A percentile compares a stretch with the other conserved stretches of the same genome.
phyloP scores from a whole-genome alignment of 2,888 invertebrate species.

The Pollenia griseotomentosa region DNA sequence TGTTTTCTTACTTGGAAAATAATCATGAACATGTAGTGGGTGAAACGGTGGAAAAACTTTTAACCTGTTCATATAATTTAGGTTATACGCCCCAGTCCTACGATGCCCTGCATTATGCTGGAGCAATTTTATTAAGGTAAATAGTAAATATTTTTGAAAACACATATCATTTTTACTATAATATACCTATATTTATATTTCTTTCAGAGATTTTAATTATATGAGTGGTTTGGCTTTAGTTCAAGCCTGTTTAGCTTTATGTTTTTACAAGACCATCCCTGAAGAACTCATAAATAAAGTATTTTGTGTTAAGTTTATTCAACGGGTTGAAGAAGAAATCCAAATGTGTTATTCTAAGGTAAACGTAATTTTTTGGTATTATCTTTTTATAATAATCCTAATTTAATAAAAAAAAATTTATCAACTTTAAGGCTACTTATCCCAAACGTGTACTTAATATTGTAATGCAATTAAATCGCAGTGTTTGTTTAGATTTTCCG shows the following conservation, averaged over 20 bases:
- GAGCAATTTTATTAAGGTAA: slow-evolving; percentile 84
- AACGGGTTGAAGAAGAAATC: slow-evolving; percentile 86
- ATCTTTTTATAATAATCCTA: not conserved
- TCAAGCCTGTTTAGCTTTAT: slow-evolving; percentile 85
- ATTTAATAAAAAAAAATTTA: not conserved
- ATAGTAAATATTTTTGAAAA: not conserved
- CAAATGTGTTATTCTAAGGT: slow-evolving; percentile 86
- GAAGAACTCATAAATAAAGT: slow-evolving; percentile 85
- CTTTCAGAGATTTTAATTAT: slow-evolving; percentile 85
- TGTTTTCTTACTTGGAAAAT: slow-evolving; percentile 84
- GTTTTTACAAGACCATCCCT: slow-evolving; percentile 85
- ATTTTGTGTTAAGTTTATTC: slow-evolving; percentile 87
- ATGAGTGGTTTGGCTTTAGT: slow-evolving; percentile 85
- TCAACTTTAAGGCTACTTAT: slow-evolving; percentile 85
- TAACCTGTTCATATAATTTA: slow-evolving; percentile 85
- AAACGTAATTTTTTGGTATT: slow-evolving; percentile 48
- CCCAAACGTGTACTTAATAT: slow-evolving; percentile 85
- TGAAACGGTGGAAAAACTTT: slow-evolving; percentile 85
- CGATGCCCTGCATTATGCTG: slow-evolving; percentile 82
- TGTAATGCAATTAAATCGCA: slow-evolving; percentile 87
- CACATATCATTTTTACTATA: slow-evolving; percentile 17
- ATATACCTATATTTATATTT: slow-evolving; percentile 30
- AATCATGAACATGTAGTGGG: slow-evolving; percentile 84
- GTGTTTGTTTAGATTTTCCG: slow-evolving; percentile 87
- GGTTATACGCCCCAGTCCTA: slow-evolving; percentile 85